Percentiles rank a stretch among this genome's conserved stretches.
phyloP scores from a whole-genome alignment of 2,888 invertebrate species.

The Drosophila flavopinicola region DNA sequence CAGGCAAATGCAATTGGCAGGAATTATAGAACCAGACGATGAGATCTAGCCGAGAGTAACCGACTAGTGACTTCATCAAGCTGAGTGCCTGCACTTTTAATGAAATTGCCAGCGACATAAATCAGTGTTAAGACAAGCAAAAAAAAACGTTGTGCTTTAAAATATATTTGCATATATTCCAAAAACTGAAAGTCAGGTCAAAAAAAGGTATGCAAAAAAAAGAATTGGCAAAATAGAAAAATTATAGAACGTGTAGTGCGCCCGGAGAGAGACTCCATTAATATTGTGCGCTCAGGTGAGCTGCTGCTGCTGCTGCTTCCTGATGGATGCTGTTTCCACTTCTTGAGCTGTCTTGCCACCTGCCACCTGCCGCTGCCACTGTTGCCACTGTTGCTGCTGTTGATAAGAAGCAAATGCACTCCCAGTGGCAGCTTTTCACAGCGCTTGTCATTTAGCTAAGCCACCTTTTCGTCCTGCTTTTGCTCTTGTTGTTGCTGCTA shows the following conservation, averaged over 20 bases:
- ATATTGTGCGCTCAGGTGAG: conserved; percentile 67
- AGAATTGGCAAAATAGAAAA: conserved; percentile 22
- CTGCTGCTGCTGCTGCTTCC: conserved; percentile 23
- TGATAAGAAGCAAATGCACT: conserved; percentile 61
- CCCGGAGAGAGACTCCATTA: conserved; percentile 57
- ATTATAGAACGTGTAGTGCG: conserved; percentile 30
- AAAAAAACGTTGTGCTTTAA: conserved; percentile 45
- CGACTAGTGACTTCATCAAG: conserved; percentile 58
- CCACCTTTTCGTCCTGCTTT: conserved; percentile 34
- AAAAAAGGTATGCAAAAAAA: conserved; percentile 15
- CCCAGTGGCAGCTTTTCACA: conserved; percentile 59
- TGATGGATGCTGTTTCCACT: conserved; percentile 50
- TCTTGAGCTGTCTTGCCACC: conserved; percentile 31
- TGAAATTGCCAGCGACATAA: conserved; percentile 57
- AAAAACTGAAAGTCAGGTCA: conserved; percentile 42
- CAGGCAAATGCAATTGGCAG: conserved; percentile 72
- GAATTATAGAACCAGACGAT: conserved; percentile 57
- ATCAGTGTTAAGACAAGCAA: conserved; percentile 25
- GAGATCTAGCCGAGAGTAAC: conserved; percentile 32
- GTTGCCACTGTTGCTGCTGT: conserved; percentile 26
- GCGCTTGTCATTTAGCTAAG: conserved; percentile 49
- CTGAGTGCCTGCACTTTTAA: conserved; percentile 71
- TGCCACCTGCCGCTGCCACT: conserved; percentile 29
- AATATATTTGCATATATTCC: conserved; percentile 48
- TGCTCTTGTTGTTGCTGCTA: conserved; percentile 9